Evolutionary conservation across 2,797 vertebrate species (phyloP).

Genomic region (Triplophysa bombifrons): DNA sequence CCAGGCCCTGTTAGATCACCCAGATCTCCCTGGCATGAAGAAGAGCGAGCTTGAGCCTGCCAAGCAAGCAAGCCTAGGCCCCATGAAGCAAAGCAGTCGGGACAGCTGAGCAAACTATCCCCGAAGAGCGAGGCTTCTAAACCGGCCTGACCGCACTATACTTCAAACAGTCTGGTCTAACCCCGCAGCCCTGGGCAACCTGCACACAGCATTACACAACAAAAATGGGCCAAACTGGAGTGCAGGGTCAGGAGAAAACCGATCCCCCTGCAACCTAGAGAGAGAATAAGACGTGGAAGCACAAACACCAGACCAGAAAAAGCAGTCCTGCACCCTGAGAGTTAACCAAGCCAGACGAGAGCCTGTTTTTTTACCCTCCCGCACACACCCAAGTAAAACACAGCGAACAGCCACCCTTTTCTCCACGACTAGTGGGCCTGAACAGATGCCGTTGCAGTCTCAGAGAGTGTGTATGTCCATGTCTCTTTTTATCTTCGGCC

Average conservation of each 20-base stretch:
- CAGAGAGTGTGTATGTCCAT: constrained; percentile 55
- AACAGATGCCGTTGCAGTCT: constrained; percentile 69
- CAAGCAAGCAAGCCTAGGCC: constrained; percentile 41
- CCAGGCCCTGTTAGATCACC: constrained; percentile 56
- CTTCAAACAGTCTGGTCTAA: constrained; percentile 53
- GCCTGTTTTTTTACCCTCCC: constrained; percentile 55
- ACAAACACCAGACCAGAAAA: constrained; percentile 59
- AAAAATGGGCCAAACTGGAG: constrained; percentile 46
- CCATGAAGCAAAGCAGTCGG: constrained; percentile 63
- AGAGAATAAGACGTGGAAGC: constrained; percentile 45
- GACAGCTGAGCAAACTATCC: constrained; percentile 69
- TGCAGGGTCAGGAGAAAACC: constrained; percentile 40
- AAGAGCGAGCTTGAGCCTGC: constrained; percentile 50
- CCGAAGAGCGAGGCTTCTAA: constrained; percentile 43
- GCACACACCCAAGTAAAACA: constrained; percentile 45
- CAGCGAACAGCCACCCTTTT: constrained; percentile 72
- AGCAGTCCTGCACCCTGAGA: constrained; percentile 41
- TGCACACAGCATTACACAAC: constrained; percentile 32
- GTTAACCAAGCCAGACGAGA: constrained; percentile 52
- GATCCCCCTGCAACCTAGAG: constrained; percentile 31
- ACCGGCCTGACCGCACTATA: constrained; percentile 45
- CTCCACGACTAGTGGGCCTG: constrained; percentile 73
- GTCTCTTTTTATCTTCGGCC: constrained; percentile 72
- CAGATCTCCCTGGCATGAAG: constrained; percentile 54
- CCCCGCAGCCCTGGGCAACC: constrained; percentile 40